These are phyloP conservation scores for Dyspetes luteomarginatus DNA, from an alignment of 2,888 invertebrate species.

Conservation along the genomic window DNA sequence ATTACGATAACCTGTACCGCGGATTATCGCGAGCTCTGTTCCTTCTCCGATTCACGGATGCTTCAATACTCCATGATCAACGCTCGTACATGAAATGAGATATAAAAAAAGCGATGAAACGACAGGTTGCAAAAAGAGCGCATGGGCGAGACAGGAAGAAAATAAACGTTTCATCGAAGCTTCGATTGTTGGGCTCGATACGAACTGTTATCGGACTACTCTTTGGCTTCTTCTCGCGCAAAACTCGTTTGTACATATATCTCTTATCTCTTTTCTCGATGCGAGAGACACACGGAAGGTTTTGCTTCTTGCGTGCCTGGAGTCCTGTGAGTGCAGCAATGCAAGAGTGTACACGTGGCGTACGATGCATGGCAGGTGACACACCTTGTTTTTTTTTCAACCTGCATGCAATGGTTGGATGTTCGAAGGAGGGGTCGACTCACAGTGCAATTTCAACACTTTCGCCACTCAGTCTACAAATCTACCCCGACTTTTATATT, in stretches of 20 bases:
- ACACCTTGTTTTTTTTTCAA: neutral
- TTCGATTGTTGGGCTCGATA: slow-evolving; percentile 53
- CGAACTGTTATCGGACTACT: slow-evolving; percentile 39
- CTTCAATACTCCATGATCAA: slow-evolving; percentile 21
- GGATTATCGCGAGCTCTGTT: slow-evolving; percentile 44
- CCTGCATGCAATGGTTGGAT: neutral
- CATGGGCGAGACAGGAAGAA: slow-evolving; percentile 5
- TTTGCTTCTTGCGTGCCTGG: slow-evolving; percentile 1
- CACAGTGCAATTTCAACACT: neutral
- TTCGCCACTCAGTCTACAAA: neutral
- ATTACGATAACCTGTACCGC: slow-evolving; percentile 39
- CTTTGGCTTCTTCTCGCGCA: slow-evolving; percentile 22
- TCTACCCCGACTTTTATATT: too few species aligned
- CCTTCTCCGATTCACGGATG: slow-evolving; percentile 35
- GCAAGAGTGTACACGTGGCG: neutral
- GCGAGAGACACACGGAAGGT: slow-evolving; percentile 5
- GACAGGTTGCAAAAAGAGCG: neutral
- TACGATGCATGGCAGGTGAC: slow-evolving; percentile 25
- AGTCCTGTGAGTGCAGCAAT: neutral
- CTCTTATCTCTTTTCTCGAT: slow-evolving; percentile 19
- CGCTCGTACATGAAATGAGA: slow-evolving; percentile 32
- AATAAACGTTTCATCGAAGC: slow-evolving; percentile 38
- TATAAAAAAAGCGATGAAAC: neutral
- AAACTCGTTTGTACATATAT: slow-evolving; percentile 41
- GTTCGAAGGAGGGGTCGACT: neutral